Evolutionary conservation across 1,140 invertebrate genomes (phyloP).

Genomic region (Drosophila prosaltans): DNA sequence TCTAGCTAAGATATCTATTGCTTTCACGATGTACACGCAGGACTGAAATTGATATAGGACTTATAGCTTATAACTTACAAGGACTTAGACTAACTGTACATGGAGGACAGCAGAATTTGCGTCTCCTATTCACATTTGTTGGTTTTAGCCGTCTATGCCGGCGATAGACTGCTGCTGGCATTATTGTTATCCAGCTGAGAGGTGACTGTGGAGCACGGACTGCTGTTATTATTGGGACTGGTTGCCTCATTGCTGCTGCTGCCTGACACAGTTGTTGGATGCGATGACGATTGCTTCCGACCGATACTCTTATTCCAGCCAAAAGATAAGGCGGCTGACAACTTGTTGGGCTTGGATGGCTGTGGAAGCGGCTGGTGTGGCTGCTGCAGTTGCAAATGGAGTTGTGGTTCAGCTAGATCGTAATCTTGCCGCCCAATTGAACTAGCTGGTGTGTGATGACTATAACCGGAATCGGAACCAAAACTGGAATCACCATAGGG

Average conservation of each 20-base stretch:
- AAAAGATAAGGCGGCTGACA: constrained; percentile 72
- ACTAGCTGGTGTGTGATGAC: constrained; percentile 86
- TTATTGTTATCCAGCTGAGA: constrained; percentile 70
- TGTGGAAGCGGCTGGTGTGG: constrained; percentile 4
- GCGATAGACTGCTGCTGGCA: constrained; percentile 43
- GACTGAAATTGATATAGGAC: constrained; percentile 37
- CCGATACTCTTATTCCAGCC: constrained; percentile 63
- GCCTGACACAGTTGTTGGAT: constrained; percentile 27
- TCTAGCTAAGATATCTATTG: constrained; percentile 62
- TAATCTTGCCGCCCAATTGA: constrained; percentile 77
- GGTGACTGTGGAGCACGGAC: constrained; percentile 67
- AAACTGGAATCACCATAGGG: constrained; percentile 85
- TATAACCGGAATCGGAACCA: constrained; percentile 88
- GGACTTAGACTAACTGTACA: constrained; percentile 68
- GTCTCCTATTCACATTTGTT: constrained; percentile 48
- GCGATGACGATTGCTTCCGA: constrained; percentile 25
- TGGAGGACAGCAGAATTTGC: not conserved
- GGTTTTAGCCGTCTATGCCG: constrained; percentile 50
- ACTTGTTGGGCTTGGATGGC: constrained; percentile 57
- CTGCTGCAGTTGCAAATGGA: constrained; percentile 24
- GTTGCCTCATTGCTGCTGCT: constrained; percentile 55
- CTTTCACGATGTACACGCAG: constrained; percentile 79
- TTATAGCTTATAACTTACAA: constrained; percentile 31
- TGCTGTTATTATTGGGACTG: constrained; percentile 77
- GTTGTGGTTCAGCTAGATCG: constrained; percentile 61